phyloP scores from a whole-genome alignment of 2,888 invertebrate species.

The Lathronympha strigana region DNA sequence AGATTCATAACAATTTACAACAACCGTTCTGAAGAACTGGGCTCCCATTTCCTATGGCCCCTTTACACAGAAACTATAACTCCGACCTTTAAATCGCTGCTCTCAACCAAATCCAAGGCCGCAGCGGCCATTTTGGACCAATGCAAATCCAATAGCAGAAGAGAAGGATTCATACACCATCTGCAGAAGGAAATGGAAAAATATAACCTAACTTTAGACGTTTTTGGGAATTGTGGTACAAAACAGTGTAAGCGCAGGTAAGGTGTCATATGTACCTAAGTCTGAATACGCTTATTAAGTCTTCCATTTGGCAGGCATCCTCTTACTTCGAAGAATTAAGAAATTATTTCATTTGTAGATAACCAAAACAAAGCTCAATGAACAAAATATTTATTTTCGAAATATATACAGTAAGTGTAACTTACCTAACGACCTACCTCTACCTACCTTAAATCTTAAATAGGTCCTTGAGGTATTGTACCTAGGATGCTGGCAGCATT shows the following conservation, averaged over 20 bases:
- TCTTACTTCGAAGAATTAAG: too few species aligned
- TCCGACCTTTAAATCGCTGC: conserved; percentile 48
- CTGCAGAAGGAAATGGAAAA: conserved; percentile 71
- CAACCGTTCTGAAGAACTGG: conserved; percentile 53
- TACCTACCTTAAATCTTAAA: too few species aligned
- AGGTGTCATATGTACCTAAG: conserved; percentile 41
- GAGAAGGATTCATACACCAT: conserved; percentile 62
- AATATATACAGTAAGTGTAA: too few species aligned
- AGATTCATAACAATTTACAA: conserved; percentile 60
- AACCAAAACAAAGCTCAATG: too few species aligned
- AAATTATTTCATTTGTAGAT: too few species aligned
- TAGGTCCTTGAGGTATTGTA: too few species aligned
- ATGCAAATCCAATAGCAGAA: conserved; percentile 60
- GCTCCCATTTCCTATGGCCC: conserved; percentile 55
- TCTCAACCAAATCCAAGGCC: conserved; percentile 60
- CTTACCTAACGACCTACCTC: too few species aligned
- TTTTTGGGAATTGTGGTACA: conserved; percentile 81
- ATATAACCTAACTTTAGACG: conserved; percentile 72
- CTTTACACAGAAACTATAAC: conserved; percentile 54
- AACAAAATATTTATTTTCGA: too few species aligned
- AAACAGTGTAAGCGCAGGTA: conserved; percentile 57
- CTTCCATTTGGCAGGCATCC: too few species aligned
- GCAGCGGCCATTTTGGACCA: conserved; percentile 69
- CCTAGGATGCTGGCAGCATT: too few species aligned
- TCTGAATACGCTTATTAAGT: too few species aligned